Base-by-base conservation (phyloP, 2,797 vertebrate species). In the Pampus argenteus region DNA sequence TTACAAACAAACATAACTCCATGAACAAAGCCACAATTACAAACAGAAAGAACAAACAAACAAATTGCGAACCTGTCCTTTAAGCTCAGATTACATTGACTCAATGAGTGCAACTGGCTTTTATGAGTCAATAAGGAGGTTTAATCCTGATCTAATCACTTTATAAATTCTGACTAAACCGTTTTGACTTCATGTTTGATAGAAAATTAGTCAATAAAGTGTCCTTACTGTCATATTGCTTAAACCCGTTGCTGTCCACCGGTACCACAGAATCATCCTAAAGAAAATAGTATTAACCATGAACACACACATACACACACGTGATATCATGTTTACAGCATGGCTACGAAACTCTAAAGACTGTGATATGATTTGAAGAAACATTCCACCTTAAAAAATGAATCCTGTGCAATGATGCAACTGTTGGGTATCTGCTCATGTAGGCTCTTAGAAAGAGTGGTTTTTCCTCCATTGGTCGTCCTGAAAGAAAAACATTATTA, bases 391-490 rank as follows among this genome's bases (percentile, higher is more conserved):
- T 99, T 98, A 88, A 99, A 99, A 88, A 96, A 99, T 38, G 92
- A 88, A 83, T 99, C 98, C 84, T 99, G 97, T 76, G 93, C 94
- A 70, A 98, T 94, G 55, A 96, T 55, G 76, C 88, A 94, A 89
- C 96, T 97, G 85, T 95, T 96, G 45, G 93, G 94, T 72, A 98
- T 91, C 55, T 82, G 80, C 83, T 94, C 85, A 62, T 95, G 94
- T 50, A 99, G 93, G 71, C 89, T 93, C 76, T 64, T 84, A 54
- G 97, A 92, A 66, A 98, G 87, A 0, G 97, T 98, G 18, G 96
- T 95, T 90, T 99, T 99, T 3, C 97, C 97, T 18, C 96, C 97
- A 79, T 98, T 99, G 73, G 97, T 98, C 84, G 97, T 93, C 11
- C 97, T 98, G 81, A 62, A 47, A 52, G 25, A 67, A 55, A 28